Percentiles rank a stretch among this genome's conserved stretches.
Conservation (phyloP, 2,888 invertebrate species). For the Dorcus hopei region DNA sequence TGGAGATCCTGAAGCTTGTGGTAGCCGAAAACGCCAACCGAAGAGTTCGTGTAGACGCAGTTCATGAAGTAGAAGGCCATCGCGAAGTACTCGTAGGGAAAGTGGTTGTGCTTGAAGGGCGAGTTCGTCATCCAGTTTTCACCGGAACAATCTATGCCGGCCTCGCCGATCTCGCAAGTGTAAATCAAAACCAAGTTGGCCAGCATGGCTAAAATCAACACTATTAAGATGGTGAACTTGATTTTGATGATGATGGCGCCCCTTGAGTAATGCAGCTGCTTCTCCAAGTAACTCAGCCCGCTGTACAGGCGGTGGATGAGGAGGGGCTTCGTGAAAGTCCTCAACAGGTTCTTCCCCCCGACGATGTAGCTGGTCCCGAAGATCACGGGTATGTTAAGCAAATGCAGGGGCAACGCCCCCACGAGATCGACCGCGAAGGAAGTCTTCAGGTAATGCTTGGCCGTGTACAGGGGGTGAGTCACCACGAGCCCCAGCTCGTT, state of each 20-base stretch:
- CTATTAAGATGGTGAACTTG: slow-evolving; percentile 4
- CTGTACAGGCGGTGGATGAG: slow-evolving; percentile 7
- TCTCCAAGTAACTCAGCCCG: slow-evolving; percentile 4
- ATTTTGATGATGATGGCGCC: slow-evolving; percentile 9
- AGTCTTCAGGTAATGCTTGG: slow-evolving; percentile 25
- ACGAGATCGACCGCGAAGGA: slow-evolving; percentile 19
- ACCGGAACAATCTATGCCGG: slow-evolving; percentile 2
- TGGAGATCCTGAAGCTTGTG: background rate
- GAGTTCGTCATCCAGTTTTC: slow-evolving; percentile 8
- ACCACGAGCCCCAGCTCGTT: slow-evolving; percentile 28
- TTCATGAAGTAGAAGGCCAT: slow-evolving; percentile 4
- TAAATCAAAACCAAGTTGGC: slow-evolving; percentile 7
- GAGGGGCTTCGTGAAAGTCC: slow-evolving; percentile 2
- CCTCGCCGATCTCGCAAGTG: slow-evolving; percentile 5
- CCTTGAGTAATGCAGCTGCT: slow-evolving; percentile 5
- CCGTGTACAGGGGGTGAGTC: slow-evolving; percentile 26
- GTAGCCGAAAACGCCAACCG: slow-evolving; percentile 4
- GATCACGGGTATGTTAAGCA: slow-evolving; percentile 1
- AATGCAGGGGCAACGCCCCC: slow-evolving; percentile 4
- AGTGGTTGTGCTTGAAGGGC: background rate
- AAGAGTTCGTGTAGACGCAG: slow-evolving; percentile 3
- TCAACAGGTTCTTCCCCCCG: background rate
- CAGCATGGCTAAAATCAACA: slow-evolving; percentile 3
- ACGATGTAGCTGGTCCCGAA: slow-evolving; percentile 1
- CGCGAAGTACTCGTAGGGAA: background rate